Evolutionary conservation across 2,888 invertebrate genomes (phyloP).

Genomic region (Tetropium fuscum): DNA sequence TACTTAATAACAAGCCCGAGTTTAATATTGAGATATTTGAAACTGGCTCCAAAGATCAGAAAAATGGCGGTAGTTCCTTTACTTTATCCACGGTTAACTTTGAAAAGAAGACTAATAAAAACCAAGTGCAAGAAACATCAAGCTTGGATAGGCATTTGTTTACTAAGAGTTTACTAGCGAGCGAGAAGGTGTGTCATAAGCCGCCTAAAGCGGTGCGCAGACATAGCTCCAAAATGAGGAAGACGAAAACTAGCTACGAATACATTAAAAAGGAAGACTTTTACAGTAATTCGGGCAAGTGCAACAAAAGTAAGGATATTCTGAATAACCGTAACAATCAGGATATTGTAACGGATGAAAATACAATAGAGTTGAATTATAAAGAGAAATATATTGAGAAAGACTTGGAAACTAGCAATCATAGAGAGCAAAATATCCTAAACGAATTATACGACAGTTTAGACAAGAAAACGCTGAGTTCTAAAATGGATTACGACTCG

Average conservation of each 20-base stretch:
- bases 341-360: constrained; percentile 53
- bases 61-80: constrained; percentile 41
- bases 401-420: constrained; percentile 57
- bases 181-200: constrained; percentile 74
- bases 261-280: constrained; percentile 64
- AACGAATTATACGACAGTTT: constrained; percentile 61
- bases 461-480: constrained; percentile 56
- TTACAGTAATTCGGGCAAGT: constrained; percentile 52
- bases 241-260: constrained; percentile 61
- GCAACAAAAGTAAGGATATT: constrained; percentile 38
- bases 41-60: constrained; percentile 45
- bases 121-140: constrained; percentile 60
- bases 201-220: constrained; percentile 79
- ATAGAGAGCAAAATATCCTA: constrained; percentile 47
- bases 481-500: constrained; percentile 60
- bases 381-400: constrained; percentile 63
- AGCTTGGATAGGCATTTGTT: constrained; percentile 66
- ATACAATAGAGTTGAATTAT: constrained; percentile 61
- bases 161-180: constrained; percentile 62
- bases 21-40: constrained; percentile 59
- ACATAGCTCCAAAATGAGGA: constrained; percentile 70
- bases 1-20: constrained; percentile 64
- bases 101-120: constrained; percentile 52
- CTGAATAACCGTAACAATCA: constrained; percentile 48
- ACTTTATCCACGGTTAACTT: constrained; percentile 53